Percentiles rank a stretch among this genome's conserved stretches.
These are phyloP conservation scores for Urophycis tenuis DNA, from an alignment of 2,797 vertebrate genomes.

Conservation along the genomic window DNA sequence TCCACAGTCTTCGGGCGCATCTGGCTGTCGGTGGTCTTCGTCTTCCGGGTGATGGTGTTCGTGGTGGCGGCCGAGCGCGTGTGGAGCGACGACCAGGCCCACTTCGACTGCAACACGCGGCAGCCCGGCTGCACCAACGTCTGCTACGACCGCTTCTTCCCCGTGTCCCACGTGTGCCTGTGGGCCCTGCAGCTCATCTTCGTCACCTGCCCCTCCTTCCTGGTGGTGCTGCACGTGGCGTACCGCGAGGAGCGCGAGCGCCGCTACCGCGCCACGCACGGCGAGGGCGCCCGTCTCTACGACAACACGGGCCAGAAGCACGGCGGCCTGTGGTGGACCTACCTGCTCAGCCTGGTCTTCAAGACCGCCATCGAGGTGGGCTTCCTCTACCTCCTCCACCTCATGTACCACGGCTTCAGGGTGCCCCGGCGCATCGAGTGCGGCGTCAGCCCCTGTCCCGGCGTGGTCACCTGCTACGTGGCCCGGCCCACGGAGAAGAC, in stretches of 20 bases:
- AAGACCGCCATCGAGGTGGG: slow-evolving; percentile 77
- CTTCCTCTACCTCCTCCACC: slow-evolving; percentile 84
- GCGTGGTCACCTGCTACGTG: slow-evolving; percentile 84
- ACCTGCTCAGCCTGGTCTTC: slow-evolving; percentile 82
- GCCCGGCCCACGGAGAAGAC: slow-evolving; percentile 87
- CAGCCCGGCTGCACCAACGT: slow-evolving; percentile 88
- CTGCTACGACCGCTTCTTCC: slow-evolving; percentile 85
- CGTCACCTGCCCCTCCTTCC: slow-evolving; percentile 84
- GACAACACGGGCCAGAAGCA: slow-evolving; percentile 82
- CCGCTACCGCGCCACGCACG: slow-evolving; percentile 73
- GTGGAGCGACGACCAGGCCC: slow-evolving; percentile 86
- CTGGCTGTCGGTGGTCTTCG: slow-evolving; percentile 87
- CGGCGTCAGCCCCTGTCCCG: slow-evolving; percentile 76
- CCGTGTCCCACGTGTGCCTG: slow-evolving; percentile 85
- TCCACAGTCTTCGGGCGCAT: slow-evolving; percentile 86
- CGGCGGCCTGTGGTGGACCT: slow-evolving; percentile 90
- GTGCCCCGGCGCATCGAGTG: slow-evolving; percentile 83
- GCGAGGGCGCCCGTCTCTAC: slow-evolving; percentile 73
- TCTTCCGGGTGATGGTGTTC: slow-evolving; percentile 85
- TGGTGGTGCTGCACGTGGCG: slow-evolving; percentile 86
- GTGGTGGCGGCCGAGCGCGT: slow-evolving; percentile 87
- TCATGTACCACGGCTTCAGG: slow-evolving; percentile 80
- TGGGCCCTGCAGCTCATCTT: slow-evolving; percentile 94
- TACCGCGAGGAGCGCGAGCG: slow-evolving; percentile 82
- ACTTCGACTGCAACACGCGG: slow-evolving; percentile 87